Evolutionary conservation across 2,113 vertebrate species (phyloP).

Genomic region (Osmerus eperlanus): DNA sequence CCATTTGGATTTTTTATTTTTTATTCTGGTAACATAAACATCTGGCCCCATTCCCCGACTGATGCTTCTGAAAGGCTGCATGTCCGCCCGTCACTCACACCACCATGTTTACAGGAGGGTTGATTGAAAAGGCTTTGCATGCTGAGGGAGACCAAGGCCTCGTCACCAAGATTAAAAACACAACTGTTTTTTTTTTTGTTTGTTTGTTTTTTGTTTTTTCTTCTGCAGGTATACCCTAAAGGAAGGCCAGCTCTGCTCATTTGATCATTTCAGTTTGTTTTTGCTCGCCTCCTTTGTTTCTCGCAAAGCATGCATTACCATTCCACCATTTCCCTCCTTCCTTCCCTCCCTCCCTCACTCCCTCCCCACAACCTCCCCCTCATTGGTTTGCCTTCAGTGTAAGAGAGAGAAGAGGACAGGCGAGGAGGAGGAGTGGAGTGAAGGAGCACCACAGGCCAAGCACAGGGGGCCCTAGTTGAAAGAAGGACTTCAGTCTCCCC

Average conservation of each 20-base stretch:
- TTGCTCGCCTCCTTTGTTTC: slow-evolving; percentile 29
- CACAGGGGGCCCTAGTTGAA: slow-evolving; percentile 42
- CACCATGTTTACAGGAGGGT: too few relatives aligned
- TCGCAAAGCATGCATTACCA: slow-evolving; percentile 51
- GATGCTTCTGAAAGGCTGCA: background rate
- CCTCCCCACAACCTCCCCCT: slow-evolving; percentile 16
- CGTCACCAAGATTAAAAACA: slow-evolving; percentile 47
- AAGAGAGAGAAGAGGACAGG: slow-evolving; percentile 63
- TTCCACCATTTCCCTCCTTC: slow-evolving; percentile 30
- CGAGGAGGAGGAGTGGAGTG: slow-evolving; percentile 58
- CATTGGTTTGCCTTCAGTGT: slow-evolving; percentile 69
- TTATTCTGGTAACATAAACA: too few relatives aligned
- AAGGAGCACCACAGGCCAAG: slow-evolving; percentile 51
- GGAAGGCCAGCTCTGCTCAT: slow-evolving; percentile 54
- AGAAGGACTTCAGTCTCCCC: slow-evolving; percentile 22
- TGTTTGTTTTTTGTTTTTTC: slow-evolving; percentile 55
- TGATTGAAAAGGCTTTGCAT: slow-evolving; percentile 41
- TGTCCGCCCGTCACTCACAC: background rate
- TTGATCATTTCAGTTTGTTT: slow-evolving; percentile 30
- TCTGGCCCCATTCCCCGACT: too few relatives aligned
- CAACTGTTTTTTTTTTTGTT: slow-evolving; percentile 47
- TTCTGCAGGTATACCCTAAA: slow-evolving; percentile 74
- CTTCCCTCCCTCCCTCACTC: slow-evolving; percentile 2
- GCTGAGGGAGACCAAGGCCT: slow-evolving; percentile 22
- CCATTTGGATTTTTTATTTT: too few relatives aligned